Percentiles rank a stretch among this genome's conserved stretches.
phyloP scores from a whole-genome alignment of 2,797 vertebrate genomes.

The Tenualosa thibaudeaui region DNA sequence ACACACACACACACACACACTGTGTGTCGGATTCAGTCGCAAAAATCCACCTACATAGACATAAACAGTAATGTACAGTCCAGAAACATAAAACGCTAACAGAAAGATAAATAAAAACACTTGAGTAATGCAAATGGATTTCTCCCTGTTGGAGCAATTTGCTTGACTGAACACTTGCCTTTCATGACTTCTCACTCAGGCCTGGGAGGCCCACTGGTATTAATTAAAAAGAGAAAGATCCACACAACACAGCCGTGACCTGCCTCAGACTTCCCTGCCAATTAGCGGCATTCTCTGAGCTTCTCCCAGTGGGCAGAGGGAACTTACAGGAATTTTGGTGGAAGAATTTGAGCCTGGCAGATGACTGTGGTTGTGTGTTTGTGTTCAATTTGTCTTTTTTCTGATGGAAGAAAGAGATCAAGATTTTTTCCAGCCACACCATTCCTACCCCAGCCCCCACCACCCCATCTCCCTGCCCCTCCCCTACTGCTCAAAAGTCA shows the following conservation, averaged over 20 bases:
- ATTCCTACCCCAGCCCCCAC: not conserved
- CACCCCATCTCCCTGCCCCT: not conserved
- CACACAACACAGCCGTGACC: constrained; percentile 53
- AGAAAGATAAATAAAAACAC: not conserved
- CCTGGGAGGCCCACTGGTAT: constrained; percentile 59
- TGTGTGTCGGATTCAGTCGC: not conserved
- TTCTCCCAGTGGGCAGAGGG: constrained; percentile 42
- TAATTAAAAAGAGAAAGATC: constrained; percentile 64
- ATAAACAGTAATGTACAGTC: not conserved
- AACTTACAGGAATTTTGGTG: constrained; percentile 44
- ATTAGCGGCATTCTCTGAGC: constrained; percentile 54
- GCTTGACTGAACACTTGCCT: constrained; percentile 53
- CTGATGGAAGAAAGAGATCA: not conserved
- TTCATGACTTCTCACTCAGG: constrained; percentile 53
- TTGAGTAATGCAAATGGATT: constrained; percentile 32
- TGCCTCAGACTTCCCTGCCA: constrained; percentile 49
- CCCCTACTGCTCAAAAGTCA: not conserved
- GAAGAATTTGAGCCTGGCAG: constrained; percentile 40
- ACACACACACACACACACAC: not conserved
- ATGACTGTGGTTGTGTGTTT: constrained; percentile 38
- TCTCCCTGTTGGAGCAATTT: constrained; percentile 29
- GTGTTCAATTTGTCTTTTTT: constrained; percentile 36
- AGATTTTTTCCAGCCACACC: not conserved
- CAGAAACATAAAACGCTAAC: not conserved
- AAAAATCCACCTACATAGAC: not conserved